A percentile compares a stretch with the other conserved stretches of the same genome.
These are phyloP conservation scores for Papilio xuthus DNA, from an alignment of 1,140 invertebrate species.

Conservation along the genomic window DNA sequence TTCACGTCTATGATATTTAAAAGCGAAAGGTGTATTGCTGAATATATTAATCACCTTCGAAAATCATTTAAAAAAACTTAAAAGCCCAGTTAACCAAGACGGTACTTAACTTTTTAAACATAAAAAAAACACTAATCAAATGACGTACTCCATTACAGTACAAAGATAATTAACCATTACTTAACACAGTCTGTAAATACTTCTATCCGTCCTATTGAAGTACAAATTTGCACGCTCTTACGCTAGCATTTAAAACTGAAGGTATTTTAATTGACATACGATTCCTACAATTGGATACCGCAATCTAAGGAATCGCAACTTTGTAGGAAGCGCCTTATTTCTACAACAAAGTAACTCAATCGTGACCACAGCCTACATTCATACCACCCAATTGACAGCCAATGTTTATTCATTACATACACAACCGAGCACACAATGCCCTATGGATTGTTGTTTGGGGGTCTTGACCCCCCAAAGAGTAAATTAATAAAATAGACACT, in stretches of 20 bases:
- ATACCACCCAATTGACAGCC: slow-evolving; percentile 33
- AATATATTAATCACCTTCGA: no score
- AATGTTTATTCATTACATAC: slow-evolving; percentile 30
- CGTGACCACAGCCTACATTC: slow-evolving; percentile 32
- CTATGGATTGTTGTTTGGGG: background rate
- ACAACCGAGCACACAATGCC: background rate
- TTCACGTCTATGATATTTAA: background rate
- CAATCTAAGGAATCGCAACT: slow-evolving; percentile 30
- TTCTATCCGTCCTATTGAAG: background rate
- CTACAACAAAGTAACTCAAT: slow-evolving; percentile 35
- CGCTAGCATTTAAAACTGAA: slow-evolving; percentile 25
- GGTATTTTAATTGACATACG: slow-evolving; percentile 32
- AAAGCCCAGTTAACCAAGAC: no score
- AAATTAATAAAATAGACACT: no score
- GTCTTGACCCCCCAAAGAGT: background rate
- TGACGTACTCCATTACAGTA: no score
- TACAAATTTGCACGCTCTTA: background rate
- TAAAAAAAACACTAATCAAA: no score
- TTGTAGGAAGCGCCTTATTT: slow-evolving; percentile 36
- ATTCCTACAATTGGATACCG: slow-evolving; percentile 37
- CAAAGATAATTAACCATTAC: background rate
- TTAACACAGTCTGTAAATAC: background rate
- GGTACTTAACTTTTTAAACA: no score
- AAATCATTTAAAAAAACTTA: no score
- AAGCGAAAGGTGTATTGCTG: no score